Evolutionary conservation across 2,888 invertebrate species (phyloP).

Genomic region (Acleris literana): DNA sequence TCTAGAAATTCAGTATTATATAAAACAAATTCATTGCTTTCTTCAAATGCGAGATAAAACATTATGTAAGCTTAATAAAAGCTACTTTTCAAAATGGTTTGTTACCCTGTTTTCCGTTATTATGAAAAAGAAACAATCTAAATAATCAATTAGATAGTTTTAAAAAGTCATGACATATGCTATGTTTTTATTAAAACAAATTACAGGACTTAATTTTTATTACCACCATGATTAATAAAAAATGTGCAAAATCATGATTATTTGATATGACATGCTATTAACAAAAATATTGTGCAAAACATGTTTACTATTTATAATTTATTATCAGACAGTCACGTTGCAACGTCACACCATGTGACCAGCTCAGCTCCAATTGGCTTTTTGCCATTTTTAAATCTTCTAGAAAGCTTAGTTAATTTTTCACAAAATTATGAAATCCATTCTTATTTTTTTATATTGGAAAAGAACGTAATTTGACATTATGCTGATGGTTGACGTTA

Average conservation of each 20-base stretch:
- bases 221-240: too few species aligned
- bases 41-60: too few species aligned
- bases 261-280: slow-evolving; percentile 39
- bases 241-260: not conserved
- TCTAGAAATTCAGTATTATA: too few species aligned
- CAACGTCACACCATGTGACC: slow-evolving; percentile 68
- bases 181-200: too few species aligned
- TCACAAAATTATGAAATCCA: slow-evolving; percentile 21
- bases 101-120: too few species aligned
- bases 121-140: too few species aligned
- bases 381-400: slow-evolving; percentile 50
- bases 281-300: slow-evolving; percentile 52
- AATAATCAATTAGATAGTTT: too few species aligned
- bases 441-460: not conserved
- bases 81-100: too few species aligned
- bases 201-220: too few species aligned
- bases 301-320: slow-evolving; percentile 41
- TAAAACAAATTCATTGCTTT: too few species aligned
- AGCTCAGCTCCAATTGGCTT: slow-evolving; percentile 52
- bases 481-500: slow-evolving; percentile 46
- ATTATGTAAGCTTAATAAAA: too few species aligned
- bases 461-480: slow-evolving; percentile 30
- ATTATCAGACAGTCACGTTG: slow-evolving; percentile 51
- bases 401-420: slow-evolving; percentile 26
- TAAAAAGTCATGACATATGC: too few species aligned